A percentile compares a stretch with the other conserved stretches of the same genome.
Conservation (phyloP, 2,797 vertebrate genomes). For the Florisuga fusca region DNA sequence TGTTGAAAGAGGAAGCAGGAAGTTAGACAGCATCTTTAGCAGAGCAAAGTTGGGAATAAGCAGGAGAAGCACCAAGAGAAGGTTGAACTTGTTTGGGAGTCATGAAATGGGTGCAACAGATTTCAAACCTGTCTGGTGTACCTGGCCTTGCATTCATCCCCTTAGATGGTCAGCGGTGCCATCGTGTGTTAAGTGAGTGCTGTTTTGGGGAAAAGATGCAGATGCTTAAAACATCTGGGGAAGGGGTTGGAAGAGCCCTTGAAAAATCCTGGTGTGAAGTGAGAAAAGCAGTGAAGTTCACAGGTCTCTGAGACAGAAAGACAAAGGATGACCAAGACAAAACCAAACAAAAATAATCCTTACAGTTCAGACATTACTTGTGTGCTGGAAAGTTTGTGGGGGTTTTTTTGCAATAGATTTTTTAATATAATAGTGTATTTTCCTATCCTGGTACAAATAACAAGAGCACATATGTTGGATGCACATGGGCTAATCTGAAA, state of each 20-base stretch:
- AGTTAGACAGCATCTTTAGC: neutral
- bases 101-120: rapidly evolving
- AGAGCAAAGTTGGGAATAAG: rapidly evolving
- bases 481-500: neutral
- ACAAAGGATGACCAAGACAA: neutral
- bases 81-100: neutral
- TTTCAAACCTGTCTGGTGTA: neutral
- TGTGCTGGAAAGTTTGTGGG: neutral
- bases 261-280: neutral
- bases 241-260: neutral
- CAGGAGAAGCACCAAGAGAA: neutral
- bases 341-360: neutral
- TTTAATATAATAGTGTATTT: neutral
- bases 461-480: neutral
- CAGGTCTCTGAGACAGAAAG: neutral
- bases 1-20: neutral
- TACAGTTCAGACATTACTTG: neutral
- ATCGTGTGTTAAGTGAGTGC: slow-evolving; percentile 27
- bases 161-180: slow-evolving; percentile 38
- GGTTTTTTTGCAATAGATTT: neutral
- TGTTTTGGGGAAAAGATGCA: neutral
- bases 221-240: neutral
- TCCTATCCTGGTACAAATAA: neutral
- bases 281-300: neutral
- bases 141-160: neutral